Evolutionary conservation across 2,888 invertebrate genomes (phyloP), one percentile per base, ranked within the genome.

Genomic region (Stenichneumon culpator): DNA sequence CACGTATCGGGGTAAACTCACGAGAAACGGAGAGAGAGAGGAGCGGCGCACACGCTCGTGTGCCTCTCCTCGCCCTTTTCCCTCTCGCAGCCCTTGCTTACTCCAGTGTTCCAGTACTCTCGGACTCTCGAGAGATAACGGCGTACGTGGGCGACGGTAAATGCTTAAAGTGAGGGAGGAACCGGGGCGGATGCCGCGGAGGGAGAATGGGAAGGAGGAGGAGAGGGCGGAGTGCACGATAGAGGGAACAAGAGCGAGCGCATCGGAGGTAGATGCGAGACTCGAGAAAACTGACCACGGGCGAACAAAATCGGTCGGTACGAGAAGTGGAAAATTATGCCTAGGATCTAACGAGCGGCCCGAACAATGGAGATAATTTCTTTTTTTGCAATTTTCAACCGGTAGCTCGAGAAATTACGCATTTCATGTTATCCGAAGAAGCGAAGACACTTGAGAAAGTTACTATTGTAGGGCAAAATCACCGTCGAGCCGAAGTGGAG

Each of bases 141-240:
- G 44, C 32, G 67, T 74, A 74, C 69, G 68, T 78, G 81, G 73
- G 44, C 73, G 63, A 80, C 47, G 77, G 73, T 72, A 77, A 80
- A 84, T 69, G 73, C 75, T 78, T 39, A 22, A 65, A 82, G 75
- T 67, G 79, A 79, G 82, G 77, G 52, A 63, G 75, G 36, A 79
- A 25, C 60, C 60, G 68, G 69, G 39, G 36, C 36, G 25, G 52
- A 67, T 50, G 19, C 19, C 19, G n/a, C 36, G 22, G 70, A 65
- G 54, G 63, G 14, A 72, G 65, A 22, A n/a, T 19, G 78, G 57
- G 52, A 57, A 36, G 39, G 52, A 57, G 22, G 39, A 36, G 36
- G 36, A 39, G 39, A 39, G 39, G 2, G 39, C 9, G 39, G 2
- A 11, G 11, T 6, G 22, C 50, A 32, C n/a, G 54, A 69, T 36